These are phyloP conservation scores for Megamerina dolium DNA, from an alignment of 2,888 invertebrate genomes.

Conservation along the genomic window DNA sequence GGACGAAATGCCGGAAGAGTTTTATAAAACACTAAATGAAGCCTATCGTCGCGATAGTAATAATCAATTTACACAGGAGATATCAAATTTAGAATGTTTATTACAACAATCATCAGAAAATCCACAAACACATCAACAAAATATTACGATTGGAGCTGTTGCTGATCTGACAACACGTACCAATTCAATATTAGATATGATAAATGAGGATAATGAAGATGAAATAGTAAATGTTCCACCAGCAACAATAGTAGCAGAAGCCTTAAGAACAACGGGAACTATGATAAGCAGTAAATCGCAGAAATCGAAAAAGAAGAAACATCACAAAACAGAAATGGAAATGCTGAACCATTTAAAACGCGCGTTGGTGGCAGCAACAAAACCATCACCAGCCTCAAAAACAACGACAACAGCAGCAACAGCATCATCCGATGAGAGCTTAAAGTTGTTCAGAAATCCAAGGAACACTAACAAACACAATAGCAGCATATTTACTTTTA, in stretches of 20 bases:
- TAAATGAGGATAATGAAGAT: conserved; percentile 80
- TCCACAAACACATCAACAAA: conserved; percentile 22
- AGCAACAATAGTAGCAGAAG: conserved; percentile 11
- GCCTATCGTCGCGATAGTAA: conserved; percentile 85
- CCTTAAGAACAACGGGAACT: conserved; percentile 2
- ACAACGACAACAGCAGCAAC: background rate
- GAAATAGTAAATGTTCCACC: conserved; percentile 17
- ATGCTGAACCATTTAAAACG: conserved; percentile 45
- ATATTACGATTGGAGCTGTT: too few species aligned
- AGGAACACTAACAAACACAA: too few species aligned
- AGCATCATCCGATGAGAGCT: background rate
- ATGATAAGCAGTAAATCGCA: background rate
- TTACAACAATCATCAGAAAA: conserved; percentile 28
- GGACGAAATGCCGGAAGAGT: conserved; percentile 77
- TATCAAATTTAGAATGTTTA: conserved; percentile 29
- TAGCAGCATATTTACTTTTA: background rate
- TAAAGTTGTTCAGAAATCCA: too few species aligned
- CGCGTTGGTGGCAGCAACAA: conserved; percentile 28
- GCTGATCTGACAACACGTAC: conserved; percentile 53
- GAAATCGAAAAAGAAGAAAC: conserved; percentile 43
- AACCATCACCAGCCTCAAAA: background rate
- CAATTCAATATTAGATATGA: conserved; percentile 73
- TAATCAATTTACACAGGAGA: conserved; percentile 49
- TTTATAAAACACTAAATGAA: conserved; percentile 81
- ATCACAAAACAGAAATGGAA: conserved; percentile 46